phyloP scores from a whole-genome alignment of 2,797 vertebrate species.

The Prionace glauca region DNA sequence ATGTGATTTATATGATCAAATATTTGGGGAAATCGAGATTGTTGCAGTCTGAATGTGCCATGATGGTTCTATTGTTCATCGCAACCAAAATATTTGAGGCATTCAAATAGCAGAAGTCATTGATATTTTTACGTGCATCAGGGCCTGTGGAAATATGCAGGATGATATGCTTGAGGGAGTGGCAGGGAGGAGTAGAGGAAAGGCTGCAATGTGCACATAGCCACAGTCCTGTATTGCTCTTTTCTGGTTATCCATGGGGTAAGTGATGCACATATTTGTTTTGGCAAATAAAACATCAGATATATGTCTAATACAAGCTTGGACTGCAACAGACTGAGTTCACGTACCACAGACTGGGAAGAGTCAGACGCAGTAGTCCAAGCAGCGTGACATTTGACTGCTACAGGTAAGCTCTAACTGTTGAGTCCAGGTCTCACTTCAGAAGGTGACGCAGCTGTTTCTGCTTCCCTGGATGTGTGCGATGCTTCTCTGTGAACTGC shows the following conservation, averaged over 20 bases:
- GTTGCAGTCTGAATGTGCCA: background rate
- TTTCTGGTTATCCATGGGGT: background rate
- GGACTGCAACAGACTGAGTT: background rate
- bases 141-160: background rate
- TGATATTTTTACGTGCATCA: background rate
- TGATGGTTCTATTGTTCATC: background rate
- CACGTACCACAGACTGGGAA: background rate
- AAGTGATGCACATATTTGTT: background rate
- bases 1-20: background rate
- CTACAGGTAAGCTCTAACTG: background rate
- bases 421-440: no score
- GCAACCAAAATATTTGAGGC: no score
- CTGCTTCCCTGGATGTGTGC: no score
- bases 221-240: background rate
- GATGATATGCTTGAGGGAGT: background rate
- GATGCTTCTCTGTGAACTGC: no score
- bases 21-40: background rate
- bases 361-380: background rate
- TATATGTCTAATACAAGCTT: background rate
- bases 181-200: no score
- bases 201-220: background rate
- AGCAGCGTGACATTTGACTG: background rate
- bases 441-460: no score
- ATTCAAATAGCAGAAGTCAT: background rate
- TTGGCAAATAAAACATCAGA: background rate